Base-by-base conservation (phyloP, 2,797 vertebrate genomes). In the Sardinella longiceps region DNA sequence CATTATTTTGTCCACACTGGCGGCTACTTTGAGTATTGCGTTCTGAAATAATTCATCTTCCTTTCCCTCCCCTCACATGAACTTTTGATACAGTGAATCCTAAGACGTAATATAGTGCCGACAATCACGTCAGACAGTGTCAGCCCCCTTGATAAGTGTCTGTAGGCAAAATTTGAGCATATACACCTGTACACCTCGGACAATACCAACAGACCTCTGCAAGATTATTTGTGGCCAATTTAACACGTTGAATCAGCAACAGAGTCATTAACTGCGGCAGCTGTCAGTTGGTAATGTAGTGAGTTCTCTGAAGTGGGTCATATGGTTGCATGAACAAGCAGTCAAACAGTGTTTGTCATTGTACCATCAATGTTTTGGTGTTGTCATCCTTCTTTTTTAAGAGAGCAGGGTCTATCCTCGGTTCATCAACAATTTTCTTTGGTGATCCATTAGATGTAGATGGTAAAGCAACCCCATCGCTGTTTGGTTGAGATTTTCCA, bases 291-390 rank as follows among this genome's bases (percentile, higher is more conserved):
- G 39, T 43, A 43, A 2, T 43, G 39, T 43, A 2, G 6, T 43
- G 2, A 43, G 43, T 43, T 43, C 43, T 43, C 43, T 48, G 46
- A 11, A 10, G 11, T 48, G 7, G 46, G 46, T 10, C 46, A 77
- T 20, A 43, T 43, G 33, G 70, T 39, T 30, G 30, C 11, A 3
- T 1, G 39, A 74, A 74, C 15, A 14, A 20, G 15, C 7, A n/a
- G n/a, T n/a, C n/a, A n/a, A 30, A 74, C 53, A 23, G 20, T 23
- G 20, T 56, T 74, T 74, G 18, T 10, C 33, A 77, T 23, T 39
- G 70, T 84, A 91, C 89, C 87, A 84, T 81, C 33, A 89, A 70
- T 48, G 66, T 51, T 85, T 84, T 82, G 74, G 39, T 45, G n/a
- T 70, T 77, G 15, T 77, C 80, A 5, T 86, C 58, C 23, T 83